Base-by-base conservation (phyloP, 2,797 vertebrate species). In the Macroramphosus scolopax region DNA sequence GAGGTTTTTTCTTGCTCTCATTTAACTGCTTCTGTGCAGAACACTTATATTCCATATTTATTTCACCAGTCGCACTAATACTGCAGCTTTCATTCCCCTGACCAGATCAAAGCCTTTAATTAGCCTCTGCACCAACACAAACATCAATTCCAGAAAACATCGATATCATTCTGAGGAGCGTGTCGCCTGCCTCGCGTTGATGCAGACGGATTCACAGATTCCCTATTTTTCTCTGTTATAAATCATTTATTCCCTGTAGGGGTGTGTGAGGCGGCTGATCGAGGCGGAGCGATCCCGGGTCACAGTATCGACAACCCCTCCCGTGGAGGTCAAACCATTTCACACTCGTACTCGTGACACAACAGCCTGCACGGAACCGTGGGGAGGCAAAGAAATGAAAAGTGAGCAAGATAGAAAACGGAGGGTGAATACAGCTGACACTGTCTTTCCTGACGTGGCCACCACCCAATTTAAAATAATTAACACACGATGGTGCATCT, bases 101-200 rank as follows among this genome's bases (percentile, higher is more conserved):
- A 43, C 63, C 41, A 44, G 60, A 70, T 75, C 72, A 68, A 56
- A 65, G 48, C 40, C 16, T 42, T 66, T 62, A 51, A 78, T 75
- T 57, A 68, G 28, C 64, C 61, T 35, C 43, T 34, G 26, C 14
- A 34, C 42, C 53, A 59, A 61, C 64, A 61, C 54, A 48, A 45
- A 63, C 64, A 72, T 65, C 56, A 59, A 39, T 65, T 63, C 17
- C 6, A 52, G 31, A n/a, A 72, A 62, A 74, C 43, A 58, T 83
- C 75, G 60, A 72, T 82, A 75, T 55, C 12, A 38, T 44, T 44
- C 43, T 16, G 16, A 32, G 68, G 31, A 66, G 49, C 51, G 52
- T 46, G 53, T 16, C 26, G 44, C 44, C 39, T 50, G 31, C 55
- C 36, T 49, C 58, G 14, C 35, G 41, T 50, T 46, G 49, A 67